A percentile compares a stretch with the other conserved stretches of the same genome.
Evolutionary conservation across 1,140 invertebrate genomes (phyloP).

Genomic region (Asobara japonica): DNA sequence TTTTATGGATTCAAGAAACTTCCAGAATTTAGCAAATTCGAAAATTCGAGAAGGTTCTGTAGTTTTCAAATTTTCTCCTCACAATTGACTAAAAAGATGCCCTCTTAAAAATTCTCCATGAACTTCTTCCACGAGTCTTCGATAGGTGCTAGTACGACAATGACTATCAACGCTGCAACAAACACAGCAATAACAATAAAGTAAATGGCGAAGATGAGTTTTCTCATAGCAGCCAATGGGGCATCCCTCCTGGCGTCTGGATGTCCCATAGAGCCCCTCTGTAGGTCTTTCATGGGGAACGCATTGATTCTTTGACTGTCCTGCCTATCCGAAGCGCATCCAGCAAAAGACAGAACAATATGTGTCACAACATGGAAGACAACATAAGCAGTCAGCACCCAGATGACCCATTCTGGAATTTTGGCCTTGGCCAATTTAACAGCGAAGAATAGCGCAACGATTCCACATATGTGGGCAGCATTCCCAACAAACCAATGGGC

Average conservation of each 20-base stretch:
- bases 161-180: slow-evolving; percentile 74
- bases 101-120: slow-evolving; percentile 46
- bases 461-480: slow-evolving; percentile 88
- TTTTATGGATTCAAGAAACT: not conserved
- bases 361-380: slow-evolving; percentile 90
- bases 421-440: slow-evolving; percentile 85
- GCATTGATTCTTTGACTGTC: slow-evolving; percentile 77
- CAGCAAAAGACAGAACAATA: slow-evolving; percentile 84
- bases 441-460: slow-evolving; percentile 93
- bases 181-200: slow-evolving; percentile 74
- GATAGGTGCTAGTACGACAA: slow-evolving; percentile 81
- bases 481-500: slow-evolving; percentile 93
- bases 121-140: slow-evolving; percentile 65
- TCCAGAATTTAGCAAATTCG: not conserved
- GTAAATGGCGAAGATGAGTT: slow-evolving; percentile 79
- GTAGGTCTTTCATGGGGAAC: slow-evolving; percentile 86
- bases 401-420: slow-evolving; percentile 86
- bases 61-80: not conserved
- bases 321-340: slow-evolving; percentile 78
- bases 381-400: slow-evolving; percentile 88
- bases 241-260: slow-evolving; percentile 78
- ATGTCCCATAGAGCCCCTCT: slow-evolving; percentile 70
- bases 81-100: not conserved
- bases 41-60: not conserved
- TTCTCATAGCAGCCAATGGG: slow-evolving; percentile 77